A percentile compares a stretch with the other conserved stretches of the same genome.
Evolutionary conservation across 2,797 vertebrate species (phyloP).

Genomic region (Muscicapa comitata): DNA sequence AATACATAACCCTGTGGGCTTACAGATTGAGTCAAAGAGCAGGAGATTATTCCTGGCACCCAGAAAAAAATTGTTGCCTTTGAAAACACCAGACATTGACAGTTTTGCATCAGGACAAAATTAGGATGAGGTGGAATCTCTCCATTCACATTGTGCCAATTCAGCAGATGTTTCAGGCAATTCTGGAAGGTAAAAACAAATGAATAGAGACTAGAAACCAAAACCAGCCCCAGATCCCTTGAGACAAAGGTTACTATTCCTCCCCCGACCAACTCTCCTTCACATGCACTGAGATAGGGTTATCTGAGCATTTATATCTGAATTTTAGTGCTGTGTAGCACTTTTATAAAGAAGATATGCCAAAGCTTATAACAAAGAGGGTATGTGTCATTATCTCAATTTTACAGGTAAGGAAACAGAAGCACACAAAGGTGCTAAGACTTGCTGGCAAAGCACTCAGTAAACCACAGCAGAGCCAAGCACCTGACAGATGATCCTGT

Average conservation of each 20-base stretch:
- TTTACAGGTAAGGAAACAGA: conserved; percentile 35
- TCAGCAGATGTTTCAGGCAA: neutral
- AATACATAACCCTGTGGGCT: conserved; percentile 50
- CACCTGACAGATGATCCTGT: conserved; percentile 32
- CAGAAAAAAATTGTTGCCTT: conserved; percentile 34
- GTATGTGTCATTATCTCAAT: neutral
- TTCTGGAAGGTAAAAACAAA: conserved; percentile 26
- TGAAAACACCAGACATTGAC: conserved; percentile 57
- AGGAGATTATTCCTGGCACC: conserved; percentile 59
- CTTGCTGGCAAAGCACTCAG: conserved; percentile 34
- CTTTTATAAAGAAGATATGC: neutral
- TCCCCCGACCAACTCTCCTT: neutral
- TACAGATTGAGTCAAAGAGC: conserved; percentile 57
- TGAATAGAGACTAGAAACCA: neutral
- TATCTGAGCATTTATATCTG: neutral
- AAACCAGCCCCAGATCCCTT: neutral
- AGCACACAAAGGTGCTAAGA: neutral
- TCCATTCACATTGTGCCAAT: neutral
- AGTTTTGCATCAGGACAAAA: conserved; percentile 35
- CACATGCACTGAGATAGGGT: neutral
- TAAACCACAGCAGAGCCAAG: conserved; percentile 23
- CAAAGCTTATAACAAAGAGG: neutral
- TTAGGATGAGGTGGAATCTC: conserved; percentile 17
- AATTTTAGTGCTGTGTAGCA: neutral
- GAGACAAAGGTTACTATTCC: neutral